These are phyloP conservation scores for Ailurus styani DNA, from an alignment of 2,113 vertebrate species.

Conservation along the genomic window DNA sequence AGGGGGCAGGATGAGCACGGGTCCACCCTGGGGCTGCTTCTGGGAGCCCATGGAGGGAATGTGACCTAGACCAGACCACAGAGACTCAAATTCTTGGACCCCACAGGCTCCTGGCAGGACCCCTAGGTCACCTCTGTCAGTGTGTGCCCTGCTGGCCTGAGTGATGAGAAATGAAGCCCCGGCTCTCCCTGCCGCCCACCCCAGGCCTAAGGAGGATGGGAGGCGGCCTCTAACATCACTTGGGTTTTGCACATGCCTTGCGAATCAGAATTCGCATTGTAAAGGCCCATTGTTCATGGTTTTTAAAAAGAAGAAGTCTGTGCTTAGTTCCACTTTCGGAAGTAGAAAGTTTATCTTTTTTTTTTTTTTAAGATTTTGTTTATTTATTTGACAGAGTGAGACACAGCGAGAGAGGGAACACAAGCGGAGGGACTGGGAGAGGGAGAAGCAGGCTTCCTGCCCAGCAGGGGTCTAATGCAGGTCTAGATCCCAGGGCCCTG, in stretches of 20 bases:
- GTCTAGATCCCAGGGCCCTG: no score
- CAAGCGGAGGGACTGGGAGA: no score
- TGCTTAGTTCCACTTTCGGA: not conserved
- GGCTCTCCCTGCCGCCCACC: not conserved
- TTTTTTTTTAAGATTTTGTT: no score
- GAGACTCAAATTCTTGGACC: not conserved
- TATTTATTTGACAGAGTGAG: no score
- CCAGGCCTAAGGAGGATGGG: not conserved
- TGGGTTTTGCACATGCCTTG: no score
- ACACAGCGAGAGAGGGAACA: no score
- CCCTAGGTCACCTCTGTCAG: not conserved
- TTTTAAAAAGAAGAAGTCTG: not conserved
- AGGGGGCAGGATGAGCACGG: not conserved
- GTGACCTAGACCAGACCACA: not conserved
- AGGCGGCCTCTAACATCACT: not conserved
- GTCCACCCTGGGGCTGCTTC: not conserved
- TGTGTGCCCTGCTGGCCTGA: not conserved
- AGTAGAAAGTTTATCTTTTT: not conserved
- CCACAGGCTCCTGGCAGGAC: not conserved
- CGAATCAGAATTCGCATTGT: not conserved
- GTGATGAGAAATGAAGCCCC: not conserved
- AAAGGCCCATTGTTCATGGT: not conserved
- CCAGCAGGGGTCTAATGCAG: no score
- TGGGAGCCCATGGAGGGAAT: not conserved
- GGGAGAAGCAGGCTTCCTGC: no score